Evolutionary conservation across 2,888 invertebrate genomes (phyloP), one percentile per base, ranked within the genome.

Genomic region (Plebejus melissa): DNA sequence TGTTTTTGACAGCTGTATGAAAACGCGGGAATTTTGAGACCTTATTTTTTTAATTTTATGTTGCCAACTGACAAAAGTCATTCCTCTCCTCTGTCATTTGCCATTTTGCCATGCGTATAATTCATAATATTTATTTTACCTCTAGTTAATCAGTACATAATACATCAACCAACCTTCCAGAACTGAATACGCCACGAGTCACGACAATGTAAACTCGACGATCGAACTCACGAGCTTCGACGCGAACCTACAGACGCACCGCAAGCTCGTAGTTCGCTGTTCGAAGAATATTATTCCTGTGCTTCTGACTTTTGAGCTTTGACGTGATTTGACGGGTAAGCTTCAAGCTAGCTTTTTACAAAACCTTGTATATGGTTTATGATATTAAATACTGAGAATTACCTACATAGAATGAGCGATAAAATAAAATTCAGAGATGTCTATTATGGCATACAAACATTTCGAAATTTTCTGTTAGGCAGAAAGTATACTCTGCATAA

Each of bases 391-490:
- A 41, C 41, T 41, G 50, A 3, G 4, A 50, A 13, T 60, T 60
- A 28, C 1, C 0, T 16, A 28, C 1, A 3, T 16, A 65, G 1
- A 32, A 65, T 65, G 32, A 65, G 65, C 32, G 32, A 13, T 11
- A 65, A 65, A 36, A 13, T 36, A 13, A 65, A 85, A 58, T 87
- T 84, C 74, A 83, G 92, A 75, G 92, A 93, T 77, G 84, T 93
- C 1, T 87, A 87, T 7, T 22, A 76, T 1, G 80, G 83, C 1
- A 36, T 93, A n/a, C 81, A 84, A 79, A 84, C 80, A 60, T 0
- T 92, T 0, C 83, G 93, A 41, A 80, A 87, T 1, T 83, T 90
- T 79, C 81, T 91, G 50, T 79, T 93, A 60, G 93, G 93, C 13
- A 85, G 91, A 41, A 82, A 84, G 76, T 85, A 88, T 75, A 82